Conservation (phyloP, 2,888 invertebrate species). For the Leptinotarsa haldemani region DNA sequence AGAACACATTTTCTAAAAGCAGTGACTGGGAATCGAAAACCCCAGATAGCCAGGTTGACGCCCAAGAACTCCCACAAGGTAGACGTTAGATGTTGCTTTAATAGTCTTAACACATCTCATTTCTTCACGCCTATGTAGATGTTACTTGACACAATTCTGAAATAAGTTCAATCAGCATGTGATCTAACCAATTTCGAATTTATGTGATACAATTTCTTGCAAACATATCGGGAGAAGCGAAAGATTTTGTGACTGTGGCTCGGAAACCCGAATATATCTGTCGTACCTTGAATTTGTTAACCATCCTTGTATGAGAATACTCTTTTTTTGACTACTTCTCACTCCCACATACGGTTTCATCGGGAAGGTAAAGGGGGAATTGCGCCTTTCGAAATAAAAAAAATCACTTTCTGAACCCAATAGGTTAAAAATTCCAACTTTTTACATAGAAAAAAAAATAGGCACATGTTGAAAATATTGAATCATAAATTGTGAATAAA, state of each 20-base stretch:
- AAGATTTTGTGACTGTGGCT: constrained; percentile 1
- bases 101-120: constrained; percentile 45
- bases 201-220: constrained; percentile 43
- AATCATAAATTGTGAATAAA: too few relatives aligned
- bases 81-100: constrained; percentile 62
- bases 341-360: too few relatives aligned
- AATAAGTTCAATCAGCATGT: constrained; percentile 36
- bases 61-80: constrained; percentile 66
- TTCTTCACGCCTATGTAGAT: constrained; percentile 54
- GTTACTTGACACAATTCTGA: constrained; percentile 46
- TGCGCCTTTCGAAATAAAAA: too few relatives aligned
- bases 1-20: constrained; percentile 64
- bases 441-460: too few relatives aligned
- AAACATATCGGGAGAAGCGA: constrained; percentile 61
- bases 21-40: constrained; percentile 65
- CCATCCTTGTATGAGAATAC: too few relatives aligned
- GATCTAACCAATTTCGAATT: constrained; percentile 34
- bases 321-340: too few relatives aligned
- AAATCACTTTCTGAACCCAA: too few relatives aligned
- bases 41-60: constrained; percentile 65
- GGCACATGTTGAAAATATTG: too few relatives aligned
- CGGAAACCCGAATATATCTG: neutral
- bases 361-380: too few relatives aligned
- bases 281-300: too few relatives aligned
- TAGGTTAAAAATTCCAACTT: too few relatives aligned